Evolutionary conservation across 64 coral and sea anemone species (phyloP).

Genomic region (Pocillopora verrucosa): DNA sequence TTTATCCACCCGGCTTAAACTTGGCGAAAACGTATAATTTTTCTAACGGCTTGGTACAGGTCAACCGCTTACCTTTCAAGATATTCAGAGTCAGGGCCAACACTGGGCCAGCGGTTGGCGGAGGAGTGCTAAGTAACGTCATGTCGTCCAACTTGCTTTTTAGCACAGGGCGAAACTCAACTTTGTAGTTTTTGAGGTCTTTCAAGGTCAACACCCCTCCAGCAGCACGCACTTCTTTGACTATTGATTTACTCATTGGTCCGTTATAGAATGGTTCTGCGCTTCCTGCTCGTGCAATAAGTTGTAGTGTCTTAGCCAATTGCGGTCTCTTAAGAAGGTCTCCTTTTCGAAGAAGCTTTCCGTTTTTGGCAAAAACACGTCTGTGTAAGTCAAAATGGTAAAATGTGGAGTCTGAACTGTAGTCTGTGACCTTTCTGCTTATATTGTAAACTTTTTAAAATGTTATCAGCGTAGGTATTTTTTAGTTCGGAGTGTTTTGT

Average conservation of each 20-base stretch:
- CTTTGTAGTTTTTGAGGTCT: slow-evolving; percentile 90
- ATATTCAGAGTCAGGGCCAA: slow-evolving; percentile 88
- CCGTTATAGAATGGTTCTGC: slow-evolving; percentile 84
- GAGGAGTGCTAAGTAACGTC: slow-evolving; percentile 77
- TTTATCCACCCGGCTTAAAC: too few species aligned
- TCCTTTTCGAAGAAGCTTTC: slow-evolving; percentile 81
- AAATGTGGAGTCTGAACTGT: neutral
- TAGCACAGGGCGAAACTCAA: slow-evolving; percentile 64
- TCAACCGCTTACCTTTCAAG: slow-evolving; percentile 59
- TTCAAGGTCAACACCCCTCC: slow-evolving; percentile 71
- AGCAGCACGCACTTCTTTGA: slow-evolving; percentile 78
- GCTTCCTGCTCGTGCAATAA: slow-evolving; percentile 79
- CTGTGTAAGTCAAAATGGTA: slow-evolving; percentile 4
- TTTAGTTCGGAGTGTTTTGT: too few species aligned
- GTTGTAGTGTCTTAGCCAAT: slow-evolving; percentile 68
- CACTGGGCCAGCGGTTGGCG: slow-evolving; percentile 93
- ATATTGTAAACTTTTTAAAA: neutral
- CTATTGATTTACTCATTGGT: slow-evolving; percentile 62
- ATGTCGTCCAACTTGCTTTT: slow-evolving; percentile 71
- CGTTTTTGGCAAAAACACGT: slow-evolving; percentile 67
- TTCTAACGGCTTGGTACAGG: neutral
- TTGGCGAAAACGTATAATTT: neutral
- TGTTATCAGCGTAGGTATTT: neutral
- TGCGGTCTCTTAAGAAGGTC: slow-evolving; percentile 79
- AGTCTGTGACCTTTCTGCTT: too few species aligned